Conservation (phyloP, 2,797 vertebrate species). For the Sebastes steindachneri region DNA sequence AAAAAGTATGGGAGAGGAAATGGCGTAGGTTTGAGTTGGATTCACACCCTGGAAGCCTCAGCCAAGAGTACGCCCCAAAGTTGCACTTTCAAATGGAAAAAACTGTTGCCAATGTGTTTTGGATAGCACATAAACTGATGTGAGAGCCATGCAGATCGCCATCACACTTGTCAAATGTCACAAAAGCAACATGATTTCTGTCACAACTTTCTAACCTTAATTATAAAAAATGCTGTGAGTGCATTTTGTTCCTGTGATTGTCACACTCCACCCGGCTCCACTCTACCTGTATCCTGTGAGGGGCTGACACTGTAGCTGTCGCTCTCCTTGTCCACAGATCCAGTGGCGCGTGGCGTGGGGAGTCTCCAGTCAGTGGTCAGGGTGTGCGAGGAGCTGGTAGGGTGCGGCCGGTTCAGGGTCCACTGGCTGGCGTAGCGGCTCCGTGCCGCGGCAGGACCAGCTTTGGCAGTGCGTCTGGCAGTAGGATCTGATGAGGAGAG, state of each 20-base stretch:
- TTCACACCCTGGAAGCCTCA: constrained; percentile 3
- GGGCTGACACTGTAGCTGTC: constrained; percentile 99
- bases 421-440: constrained; percentile 98
- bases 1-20: not conserved
- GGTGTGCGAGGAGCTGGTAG: constrained; percentile 96
- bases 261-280: not conserved
- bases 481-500: constrained; percentile 88
- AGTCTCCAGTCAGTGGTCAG: constrained; percentile 98
- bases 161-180: constrained; percentile 4
- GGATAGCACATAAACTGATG: not conserved
- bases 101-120: not conserved
- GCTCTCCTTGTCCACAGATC: constrained; percentile 98
- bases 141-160: not conserved
- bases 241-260: not conserved
- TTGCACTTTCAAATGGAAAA: constrained; percentile 22
- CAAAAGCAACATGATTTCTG: constrained; percentile 17
- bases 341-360: constrained; percentile 92
- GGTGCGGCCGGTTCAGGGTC: constrained; percentile 98
- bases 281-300: constrained; percentile 96
- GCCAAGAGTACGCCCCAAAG: not conserved
- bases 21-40: not conserved
- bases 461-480: constrained; percentile 96
- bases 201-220: not conserved
- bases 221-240: not conserved
- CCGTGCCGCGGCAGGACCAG: constrained; percentile 91